These are phyloP conservation scores for Chauna torquata DNA, from an alignment of 2,113 vertebrate species.

Conservation along the genomic window DNA sequence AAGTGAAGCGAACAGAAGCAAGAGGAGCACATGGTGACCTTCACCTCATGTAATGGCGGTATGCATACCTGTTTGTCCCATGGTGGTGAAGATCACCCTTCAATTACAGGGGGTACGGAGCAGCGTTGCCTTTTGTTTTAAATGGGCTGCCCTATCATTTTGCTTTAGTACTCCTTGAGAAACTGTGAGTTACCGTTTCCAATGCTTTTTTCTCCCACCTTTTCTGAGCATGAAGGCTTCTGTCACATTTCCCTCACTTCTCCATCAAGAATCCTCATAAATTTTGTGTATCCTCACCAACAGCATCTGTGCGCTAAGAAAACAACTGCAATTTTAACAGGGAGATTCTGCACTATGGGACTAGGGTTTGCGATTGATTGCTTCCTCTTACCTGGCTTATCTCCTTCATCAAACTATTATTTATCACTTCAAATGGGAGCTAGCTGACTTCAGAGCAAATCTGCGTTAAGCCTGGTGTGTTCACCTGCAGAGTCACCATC, in stretches of 20 bases:
- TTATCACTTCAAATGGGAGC: background rate
- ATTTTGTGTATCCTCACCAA: background rate
- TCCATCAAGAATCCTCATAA: background rate
- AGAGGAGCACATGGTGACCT: rapidly evolving
- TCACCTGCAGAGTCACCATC: background rate
- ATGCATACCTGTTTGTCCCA: background rate
- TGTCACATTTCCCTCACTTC: background rate
- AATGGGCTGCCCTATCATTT: background rate
- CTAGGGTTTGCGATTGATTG: background rate
- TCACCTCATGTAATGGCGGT: background rate
- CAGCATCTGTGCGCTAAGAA: background rate
- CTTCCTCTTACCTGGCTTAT: background rate
- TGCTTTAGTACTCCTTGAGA: background rate
- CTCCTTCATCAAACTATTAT: background rate
- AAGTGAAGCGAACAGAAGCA: background rate
- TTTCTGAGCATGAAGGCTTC: background rate
- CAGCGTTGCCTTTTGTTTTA: background rate
- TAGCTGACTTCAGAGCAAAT: background rate
- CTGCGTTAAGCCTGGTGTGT: background rate
- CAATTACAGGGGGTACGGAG: background rate
- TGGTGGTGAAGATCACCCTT: background rate
- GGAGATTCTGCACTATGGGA: background rate
- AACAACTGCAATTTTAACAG: background rate
- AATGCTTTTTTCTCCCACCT: background rate
- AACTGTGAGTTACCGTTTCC: background rate